A percentile compares a stretch with the other conserved stretches of the same genome.
These are phyloP conservation scores for Reticulitermes speratus DNA, from an alignment of 1,140 invertebrate species.

Conservation along the genomic window DNA sequence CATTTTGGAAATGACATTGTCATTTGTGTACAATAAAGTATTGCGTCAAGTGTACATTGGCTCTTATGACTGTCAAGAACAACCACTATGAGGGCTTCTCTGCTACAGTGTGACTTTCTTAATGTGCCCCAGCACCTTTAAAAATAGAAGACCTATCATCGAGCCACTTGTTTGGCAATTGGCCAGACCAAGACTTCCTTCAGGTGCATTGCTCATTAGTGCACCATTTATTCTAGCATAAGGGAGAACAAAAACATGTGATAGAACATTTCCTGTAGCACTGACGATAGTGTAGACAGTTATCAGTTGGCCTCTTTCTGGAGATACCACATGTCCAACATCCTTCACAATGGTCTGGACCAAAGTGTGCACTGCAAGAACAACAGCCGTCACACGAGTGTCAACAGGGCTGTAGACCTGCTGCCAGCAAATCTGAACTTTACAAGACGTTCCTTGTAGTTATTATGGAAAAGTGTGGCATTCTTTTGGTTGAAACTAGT, in stretches of 20 bases:
- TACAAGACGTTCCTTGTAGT: conserved; percentile 41
- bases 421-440: conserved; percentile 36
- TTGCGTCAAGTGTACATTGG: no score
- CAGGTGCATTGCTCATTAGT: conserved; percentile 40
- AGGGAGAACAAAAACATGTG: conserved; percentile 43
- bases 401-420: conserved; percentile 46
- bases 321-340: conserved; percentile 39
- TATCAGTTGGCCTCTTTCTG: conserved; percentile 40
- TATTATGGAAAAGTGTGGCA: conserved; percentile 43
- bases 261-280: conserved; percentile 41
- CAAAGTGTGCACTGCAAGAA: conserved; percentile 45
- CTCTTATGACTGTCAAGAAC: no score
- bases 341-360: conserved; percentile 40
- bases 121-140: no score
- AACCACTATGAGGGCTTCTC: no score
- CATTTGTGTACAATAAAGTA: no score
- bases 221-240: conserved; percentile 39
- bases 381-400: conserved; percentile 47
- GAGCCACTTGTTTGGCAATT: conserved; percentile 27
- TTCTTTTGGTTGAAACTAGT: conserved; percentile 46
- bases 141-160: neutral
- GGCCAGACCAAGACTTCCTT: conserved; percentile 36
- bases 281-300: conserved; percentile 38
- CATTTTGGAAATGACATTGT: no score
- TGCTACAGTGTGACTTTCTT: no score